Base-by-base conservation (phyloP, 2,113 vertebrate species). In the Atrichornis clamosus region DNA sequence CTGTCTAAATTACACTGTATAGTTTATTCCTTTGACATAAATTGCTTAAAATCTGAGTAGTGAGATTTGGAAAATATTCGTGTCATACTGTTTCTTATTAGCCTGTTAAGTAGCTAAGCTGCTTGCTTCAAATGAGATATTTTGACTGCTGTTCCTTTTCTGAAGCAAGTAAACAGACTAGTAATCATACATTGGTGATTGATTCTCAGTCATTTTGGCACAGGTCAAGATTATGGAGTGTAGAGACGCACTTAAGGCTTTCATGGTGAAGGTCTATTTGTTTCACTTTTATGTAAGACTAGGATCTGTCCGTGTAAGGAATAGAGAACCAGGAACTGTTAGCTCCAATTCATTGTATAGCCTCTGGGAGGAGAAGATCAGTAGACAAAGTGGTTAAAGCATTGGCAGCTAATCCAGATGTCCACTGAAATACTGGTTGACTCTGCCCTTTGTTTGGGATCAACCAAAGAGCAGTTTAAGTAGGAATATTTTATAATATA, bases 1-100 rank as follows among this genome's bases (percentile, higher is more conserved):
- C 47, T 14, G 65, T 95, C 83, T 65, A 23, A 32, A 80, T 97
- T 97, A 74, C 89, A 35, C 21, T 52, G 46, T 94, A 39, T 84
- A 89, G 50, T 91, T 67, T 90, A 84, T 92, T 97, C 83, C 68
- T 95, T 94, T 97, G 69, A 72, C 44, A 87, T 95, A 95, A 94
- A 86, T 97, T 93, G 30, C 92, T 93, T 93, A 86, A 97, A 96
- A 91, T 92, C 58, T 89, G n/a, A 94, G 27, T 84, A 79, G 70
- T 37, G 59, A 65, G 27, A 73, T 96, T 78, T 46, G 37, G 58
- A 70, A 95, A 87, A 90, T 95, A 93, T 70, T 83, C 93, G 78
- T 87, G 77, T 63, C 41, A 62, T 85, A 58, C 32, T 91, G 53
- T 93, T 95, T 94, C 59, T 78, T 85, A 18, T 37, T 82, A 82